Conservation (phyloP, 1,140 invertebrate genomes). For the Tribolium castaneum region DNA sequence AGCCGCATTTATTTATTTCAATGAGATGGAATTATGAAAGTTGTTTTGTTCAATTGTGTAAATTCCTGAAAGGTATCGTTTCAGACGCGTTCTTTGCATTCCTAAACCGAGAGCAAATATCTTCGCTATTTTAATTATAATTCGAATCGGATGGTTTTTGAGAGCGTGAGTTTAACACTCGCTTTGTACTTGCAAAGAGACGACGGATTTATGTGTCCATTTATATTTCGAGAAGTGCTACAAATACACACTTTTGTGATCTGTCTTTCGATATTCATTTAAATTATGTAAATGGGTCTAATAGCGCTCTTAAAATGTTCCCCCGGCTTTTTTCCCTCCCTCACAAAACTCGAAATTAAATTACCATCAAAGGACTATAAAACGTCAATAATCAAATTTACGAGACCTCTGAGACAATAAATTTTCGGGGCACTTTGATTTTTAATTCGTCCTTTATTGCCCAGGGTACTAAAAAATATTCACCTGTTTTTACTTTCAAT, state of each 20-base stretch:
- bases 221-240: neutral
- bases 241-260: slow-evolving; percentile 4
- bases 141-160: neutral
- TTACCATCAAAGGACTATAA: slow-evolving; percentile 18
- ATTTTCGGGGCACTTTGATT: neutral
- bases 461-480: neutral
- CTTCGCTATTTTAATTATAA: neutral
- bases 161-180: neutral
- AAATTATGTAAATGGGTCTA: slow-evolving; percentile 12
- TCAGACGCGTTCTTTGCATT: neutral
- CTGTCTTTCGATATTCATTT: slow-evolving; percentile 3
- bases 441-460: neutral
- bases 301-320: slow-evolving; percentile 15
- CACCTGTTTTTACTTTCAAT: neutral
- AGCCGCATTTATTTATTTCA: neutral
- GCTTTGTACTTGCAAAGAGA: neutral
- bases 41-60: neutral
- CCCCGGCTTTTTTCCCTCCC: neutral
- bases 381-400: neutral
- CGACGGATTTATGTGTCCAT: neutral
- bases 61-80: neutral
- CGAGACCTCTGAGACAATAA: neutral
- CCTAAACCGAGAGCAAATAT: neutral
- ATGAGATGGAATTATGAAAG: neutral
- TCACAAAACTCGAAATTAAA: neutral